Percentiles rank a stretch among this genome's conserved stretches.
Conservation (phyloP, 1,140 invertebrate genomes). For the Orius laevigatus region DNA sequence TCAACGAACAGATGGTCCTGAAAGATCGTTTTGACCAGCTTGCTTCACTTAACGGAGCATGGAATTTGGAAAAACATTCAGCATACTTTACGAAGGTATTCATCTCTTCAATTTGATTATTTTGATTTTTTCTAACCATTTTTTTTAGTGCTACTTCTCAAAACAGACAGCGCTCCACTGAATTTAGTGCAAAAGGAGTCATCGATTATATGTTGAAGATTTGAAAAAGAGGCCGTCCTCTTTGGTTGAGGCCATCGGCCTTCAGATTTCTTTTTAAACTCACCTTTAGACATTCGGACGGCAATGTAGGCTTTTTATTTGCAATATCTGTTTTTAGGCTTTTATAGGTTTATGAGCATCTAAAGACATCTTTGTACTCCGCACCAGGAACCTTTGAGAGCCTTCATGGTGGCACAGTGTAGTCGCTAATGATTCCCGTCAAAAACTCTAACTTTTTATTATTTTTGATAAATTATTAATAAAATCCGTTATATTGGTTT, state of each 20-base stretch:
- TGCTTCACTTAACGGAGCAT: conserved; percentile 52
- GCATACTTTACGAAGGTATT: conserved; percentile 49
- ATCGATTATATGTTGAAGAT: conserved; percentile 36
- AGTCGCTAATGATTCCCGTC: background rate
- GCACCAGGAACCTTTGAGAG: conserved; percentile 52
- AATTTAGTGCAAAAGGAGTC: conserved; percentile 29
- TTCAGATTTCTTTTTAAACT: conserved; percentile 70
- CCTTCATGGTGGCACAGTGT: conserved; percentile 67
- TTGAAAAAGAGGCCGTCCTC: conserved; percentile 57
- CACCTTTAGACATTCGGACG: conserved; percentile 57
- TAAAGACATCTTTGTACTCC: conserved; percentile 55
- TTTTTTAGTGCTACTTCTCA: conserved; percentile 1
- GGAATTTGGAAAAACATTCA: conserved; percentile 56
- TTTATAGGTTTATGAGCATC: conserved; percentile 54
- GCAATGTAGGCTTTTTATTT: conserved; percentile 33
- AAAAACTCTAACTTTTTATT: too few species aligned
- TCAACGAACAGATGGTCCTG: conserved; percentile 12
- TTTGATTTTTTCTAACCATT: too few species aligned
- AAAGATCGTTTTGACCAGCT: conserved; percentile 41
- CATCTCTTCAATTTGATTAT: too few species aligned
- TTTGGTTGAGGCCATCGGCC: conserved; percentile 68
- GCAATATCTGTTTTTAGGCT: background rate
- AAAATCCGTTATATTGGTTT: too few species aligned
- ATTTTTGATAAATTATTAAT: too few species aligned
- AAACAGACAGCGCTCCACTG: background rate